A percentile compares a stretch with the other conserved stretches of the same genome.
phyloP scores from a whole-genome alignment of 2,888 invertebrate genomes.

The Cosmopolites sordidus region DNA sequence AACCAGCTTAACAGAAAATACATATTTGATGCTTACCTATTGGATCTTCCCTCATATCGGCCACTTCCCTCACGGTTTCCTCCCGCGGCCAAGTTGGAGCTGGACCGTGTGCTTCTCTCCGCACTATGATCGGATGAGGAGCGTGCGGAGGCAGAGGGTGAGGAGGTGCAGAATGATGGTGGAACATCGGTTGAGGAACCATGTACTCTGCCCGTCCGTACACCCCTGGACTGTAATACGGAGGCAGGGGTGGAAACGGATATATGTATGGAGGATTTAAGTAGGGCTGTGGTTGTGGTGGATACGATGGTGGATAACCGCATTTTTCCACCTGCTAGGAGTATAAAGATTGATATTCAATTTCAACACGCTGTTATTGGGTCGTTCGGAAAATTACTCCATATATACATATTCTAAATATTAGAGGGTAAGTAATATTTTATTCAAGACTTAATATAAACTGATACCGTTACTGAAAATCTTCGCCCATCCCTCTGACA shows the following conservation, averaged over 20 bases:
- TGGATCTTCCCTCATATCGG: constrained; percentile 17
- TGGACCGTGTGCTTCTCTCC: constrained; percentile 15
- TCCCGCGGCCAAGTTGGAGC: constrained; percentile 3
- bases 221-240: constrained; percentile 38
- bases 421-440: no score
- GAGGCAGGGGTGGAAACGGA: constrained; percentile 41
- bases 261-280: constrained; percentile 50
- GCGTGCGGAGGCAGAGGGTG: constrained; percentile 10
- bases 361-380: no score
- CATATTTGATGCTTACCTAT: constrained; percentile 11
- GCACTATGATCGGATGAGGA: constrained; percentile 34
- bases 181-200: constrained; percentile 39
- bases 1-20: no score
- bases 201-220: constrained; percentile 36
- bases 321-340: constrained; percentile 40
- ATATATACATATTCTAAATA: no score
- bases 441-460: no score
- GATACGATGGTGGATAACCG: constrained; percentile 39
- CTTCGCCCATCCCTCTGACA: no score
- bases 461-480: no score
- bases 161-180: constrained; percentile 40
- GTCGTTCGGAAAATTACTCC: no score
- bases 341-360: background rate
- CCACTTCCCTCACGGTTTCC: constrained; percentile 5
- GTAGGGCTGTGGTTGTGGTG: constrained; percentile 40